Conservation (phyloP, 2,797 vertebrate genomes). For the Pipistrellus nathusii region DNA sequence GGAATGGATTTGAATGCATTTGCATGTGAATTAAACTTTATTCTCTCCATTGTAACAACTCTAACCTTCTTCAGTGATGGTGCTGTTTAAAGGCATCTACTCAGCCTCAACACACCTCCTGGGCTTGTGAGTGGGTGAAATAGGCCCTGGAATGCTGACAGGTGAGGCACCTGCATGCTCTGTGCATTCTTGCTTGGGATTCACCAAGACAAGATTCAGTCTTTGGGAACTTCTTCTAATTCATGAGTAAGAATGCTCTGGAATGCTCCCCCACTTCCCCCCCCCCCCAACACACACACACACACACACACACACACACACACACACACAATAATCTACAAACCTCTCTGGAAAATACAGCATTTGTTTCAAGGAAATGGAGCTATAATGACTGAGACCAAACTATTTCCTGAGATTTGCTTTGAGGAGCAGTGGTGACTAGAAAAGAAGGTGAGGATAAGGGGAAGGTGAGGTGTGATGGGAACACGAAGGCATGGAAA, state of each 20-base stretch:
- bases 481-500: not conserved
- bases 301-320: no score
- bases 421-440: not conserved
- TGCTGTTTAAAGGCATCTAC: not conserved
- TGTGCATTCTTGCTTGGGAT: not conserved
- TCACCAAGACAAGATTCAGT: not conserved
- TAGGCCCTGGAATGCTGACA: not conserved
- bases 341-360: not conserved
- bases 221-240: not conserved
- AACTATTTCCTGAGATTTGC: not conserved
- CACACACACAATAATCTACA: not conserved
- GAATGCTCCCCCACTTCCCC: not conserved
- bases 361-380: not conserved
- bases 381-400: not conserved
- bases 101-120: accelerated
- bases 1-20: not conserved
- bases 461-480: not conserved
- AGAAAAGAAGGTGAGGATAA: not conserved
- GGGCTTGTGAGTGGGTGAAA: not conserved
- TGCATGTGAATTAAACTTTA: not conserved
- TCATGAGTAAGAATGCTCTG: not conserved
- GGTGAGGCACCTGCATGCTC: not conserved
- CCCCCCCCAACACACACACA: no score
- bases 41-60: not conserved
- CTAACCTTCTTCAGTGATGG: not conserved